These are phyloP conservation scores for Oxyruncus cristatus DNA, from an alignment of 2,113 vertebrate genomes.

Conservation along the genomic window DNA sequence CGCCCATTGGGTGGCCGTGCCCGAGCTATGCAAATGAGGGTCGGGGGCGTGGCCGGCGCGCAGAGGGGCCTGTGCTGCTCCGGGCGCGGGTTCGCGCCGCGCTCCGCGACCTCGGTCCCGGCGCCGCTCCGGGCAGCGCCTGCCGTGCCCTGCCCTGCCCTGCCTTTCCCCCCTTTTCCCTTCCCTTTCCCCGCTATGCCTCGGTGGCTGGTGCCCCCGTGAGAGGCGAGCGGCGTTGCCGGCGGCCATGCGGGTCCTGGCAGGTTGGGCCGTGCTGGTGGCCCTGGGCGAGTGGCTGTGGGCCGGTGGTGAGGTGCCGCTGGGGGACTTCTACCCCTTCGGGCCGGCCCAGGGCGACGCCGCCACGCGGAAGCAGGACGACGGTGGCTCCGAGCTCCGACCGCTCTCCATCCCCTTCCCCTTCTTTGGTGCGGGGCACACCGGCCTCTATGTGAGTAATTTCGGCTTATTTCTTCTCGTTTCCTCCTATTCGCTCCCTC, in stretches of 20 bases:
- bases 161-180: neutral
- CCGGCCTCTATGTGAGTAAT: constrained; percentile 92
- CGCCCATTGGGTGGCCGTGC: neutral
- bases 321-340: constrained; percentile 92
- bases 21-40: neutral
- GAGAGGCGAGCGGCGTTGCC: neutral
- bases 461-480: neutral
- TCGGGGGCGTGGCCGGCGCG: neutral
- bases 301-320: constrained; percentile 76
- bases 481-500: neutral
- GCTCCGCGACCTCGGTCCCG: neutral
- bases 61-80: neutral
- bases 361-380: constrained; percentile 88
- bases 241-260: constrained; percentile 57
- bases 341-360: constrained; percentile 77
- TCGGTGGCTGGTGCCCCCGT: neutral
- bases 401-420: constrained; percentile 87
- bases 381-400: constrained; percentile 92
- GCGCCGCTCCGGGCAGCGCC: neutral
- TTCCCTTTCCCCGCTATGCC: neutral
- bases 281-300: constrained; percentile 59
- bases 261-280: constrained; percentile 63
- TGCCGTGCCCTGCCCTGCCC: neutral
- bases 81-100: neutral
- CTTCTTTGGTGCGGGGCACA: constrained; percentile 93